A percentile compares a stretch with the other conserved stretches of the same genome.
Conservation (phyloP, 1,140 invertebrate genomes). For the Antheraea mylitta region DNA sequence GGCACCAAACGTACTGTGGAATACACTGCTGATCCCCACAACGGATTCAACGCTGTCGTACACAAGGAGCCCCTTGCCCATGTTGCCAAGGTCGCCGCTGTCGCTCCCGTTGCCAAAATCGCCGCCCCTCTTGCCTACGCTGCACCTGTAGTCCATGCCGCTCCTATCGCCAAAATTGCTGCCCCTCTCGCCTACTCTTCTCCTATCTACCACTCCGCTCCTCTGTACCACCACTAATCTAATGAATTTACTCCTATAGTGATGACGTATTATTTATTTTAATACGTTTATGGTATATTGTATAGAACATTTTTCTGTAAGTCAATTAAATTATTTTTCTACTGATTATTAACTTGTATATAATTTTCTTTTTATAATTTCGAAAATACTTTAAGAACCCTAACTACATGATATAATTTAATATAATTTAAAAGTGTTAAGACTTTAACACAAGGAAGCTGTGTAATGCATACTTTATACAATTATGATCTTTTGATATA, state of each 20-base stretch:
- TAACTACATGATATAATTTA: no score
- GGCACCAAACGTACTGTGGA: conserved; percentile 82
- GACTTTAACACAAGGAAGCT: no score
- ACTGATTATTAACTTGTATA: conserved; percentile 9
- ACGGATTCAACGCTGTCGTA: conserved; percentile 76
- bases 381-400: no score
- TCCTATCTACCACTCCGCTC: conserved; percentile 37
- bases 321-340: conserved; percentile 50
- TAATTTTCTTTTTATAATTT: not conserved
- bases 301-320: conserved; percentile 18
- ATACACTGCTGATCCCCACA: conserved; percentile 80
- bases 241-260: conserved; percentile 20
- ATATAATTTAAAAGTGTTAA: no score
- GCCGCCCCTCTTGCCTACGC: conserved; percentile 60
- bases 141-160: conserved; percentile 35
- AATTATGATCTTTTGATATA: no score
- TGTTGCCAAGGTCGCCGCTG: conserved; percentile 35
- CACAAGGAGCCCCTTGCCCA: conserved; percentile 44
- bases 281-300: conserved; percentile 25
- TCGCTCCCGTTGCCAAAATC: conserved; percentile 40
- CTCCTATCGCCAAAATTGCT: conserved; percentile 23
- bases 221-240: conserved; percentile 58
- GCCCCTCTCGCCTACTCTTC: conserved; percentile 39
- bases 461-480: no score
- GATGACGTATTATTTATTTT: conserved; percentile 25